Evolutionary conservation across 2,113 vertebrate species (phyloP), one percentile per base, ranked within the genome.

Genomic region (Dendropsophus ebraccatus): DNA sequence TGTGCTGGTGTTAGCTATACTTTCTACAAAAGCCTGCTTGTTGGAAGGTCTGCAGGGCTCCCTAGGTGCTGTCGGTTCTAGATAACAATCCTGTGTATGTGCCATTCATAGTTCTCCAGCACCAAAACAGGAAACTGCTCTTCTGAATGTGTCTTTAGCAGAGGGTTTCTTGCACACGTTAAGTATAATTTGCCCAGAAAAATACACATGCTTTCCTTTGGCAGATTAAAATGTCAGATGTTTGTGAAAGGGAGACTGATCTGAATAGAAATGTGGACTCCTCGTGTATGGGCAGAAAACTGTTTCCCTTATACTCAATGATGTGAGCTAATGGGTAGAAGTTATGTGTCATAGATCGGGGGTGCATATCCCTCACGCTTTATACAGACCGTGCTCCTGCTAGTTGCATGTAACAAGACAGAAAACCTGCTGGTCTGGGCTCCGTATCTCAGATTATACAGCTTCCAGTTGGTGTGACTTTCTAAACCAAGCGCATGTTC

Each of bases 11-110:
- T 60, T 86, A 89, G 90, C 91, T 92, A 92, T 87, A 88, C 88
- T 87, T 91, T 91, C 91, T 90, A 96, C 94, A 96, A 93, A 95
- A 92, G 84, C 83, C 87, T 90, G 91, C 94, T 96, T 97, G 94
- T 97, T 96, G 91, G 72, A 90, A 80, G 94, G 94, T 92, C 92
- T 91, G 88, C 90, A 93, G 92, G 95, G 91, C 93, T 96, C 93
- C 92, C 94, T 87, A 92, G 95, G 95, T 93, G 93, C 88, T 86
- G 91, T 89, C 91, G 93, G 95, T 91, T 93, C 92, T 90, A 91
- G 90, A 88, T 90, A 88, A 50, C 30, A 28, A 28, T 70, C 49
- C 25, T 45, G 62, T 79, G 54, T 80, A 28, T 72, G 32, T 73
- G 23, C 50, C 32, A 49, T 86, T 49, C 76, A 58, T 54, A 72